Evolutionary conservation across 2,113 vertebrate species (phyloP).

Genomic region (Lates calcarifer): DNA sequence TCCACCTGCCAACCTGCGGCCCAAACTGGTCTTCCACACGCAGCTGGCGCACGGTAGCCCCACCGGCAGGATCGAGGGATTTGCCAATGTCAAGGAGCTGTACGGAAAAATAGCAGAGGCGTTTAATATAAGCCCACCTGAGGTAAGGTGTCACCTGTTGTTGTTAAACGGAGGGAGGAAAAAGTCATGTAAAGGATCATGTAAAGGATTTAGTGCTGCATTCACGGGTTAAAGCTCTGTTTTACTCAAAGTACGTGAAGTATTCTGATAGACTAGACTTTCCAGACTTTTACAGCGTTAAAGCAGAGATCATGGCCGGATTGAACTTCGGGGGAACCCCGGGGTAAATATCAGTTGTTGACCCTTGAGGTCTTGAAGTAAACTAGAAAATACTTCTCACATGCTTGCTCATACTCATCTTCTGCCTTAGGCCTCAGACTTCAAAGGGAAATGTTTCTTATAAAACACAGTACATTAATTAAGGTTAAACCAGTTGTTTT

Average conservation of each 20-base stretch:
- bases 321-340: neutral
- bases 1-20: conserved; percentile 77
- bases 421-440: no score
- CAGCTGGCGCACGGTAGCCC: conserved; percentile 95
- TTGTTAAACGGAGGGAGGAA: neutral
- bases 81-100: conserved; percentile 90
- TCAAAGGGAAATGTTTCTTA: no score
- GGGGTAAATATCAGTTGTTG: neutral
- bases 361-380: no score
- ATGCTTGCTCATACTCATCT: no score
- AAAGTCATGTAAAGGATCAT: no score
- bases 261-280: neutral
- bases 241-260: conserved; percentile 31
- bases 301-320: neutral
- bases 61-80: conserved; percentile 91
- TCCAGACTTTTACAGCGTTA: neutral
- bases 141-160: conserved; percentile 85
- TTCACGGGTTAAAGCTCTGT: neutral
- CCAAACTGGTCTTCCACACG: conserved; percentile 90
- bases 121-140: conserved; percentile 85
- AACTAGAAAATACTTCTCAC: no score
- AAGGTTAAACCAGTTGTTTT: no score
- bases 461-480: no score
- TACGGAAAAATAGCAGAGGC: conserved; percentile 89
- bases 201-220: conserved; percentile 24